A percentile compares a stretch with the other conserved stretches of the same genome.
Evolutionary conservation across 1,140 invertebrate species (phyloP).

Genomic region (Drosophila nebulosa): DNA sequence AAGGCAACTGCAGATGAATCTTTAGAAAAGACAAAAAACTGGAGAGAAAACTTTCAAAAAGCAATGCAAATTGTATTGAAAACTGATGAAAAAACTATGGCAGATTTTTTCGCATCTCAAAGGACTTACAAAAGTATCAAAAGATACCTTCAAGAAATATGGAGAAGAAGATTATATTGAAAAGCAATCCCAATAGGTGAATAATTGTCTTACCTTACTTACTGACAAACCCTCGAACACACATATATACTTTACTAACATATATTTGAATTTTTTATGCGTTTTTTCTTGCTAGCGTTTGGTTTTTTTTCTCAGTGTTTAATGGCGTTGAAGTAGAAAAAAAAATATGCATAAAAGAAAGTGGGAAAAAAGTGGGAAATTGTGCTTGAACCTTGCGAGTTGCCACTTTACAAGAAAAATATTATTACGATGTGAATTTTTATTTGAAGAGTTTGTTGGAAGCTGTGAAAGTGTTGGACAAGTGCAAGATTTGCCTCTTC

Average conservation of each 20-base stretch:
- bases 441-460: neutral
- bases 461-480: neutral
- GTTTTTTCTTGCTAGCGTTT: neutral
- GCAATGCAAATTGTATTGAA: too few relatives aligned
- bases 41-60: too few relatives aligned
- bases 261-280: conserved; percentile 11
- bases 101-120: too few relatives aligned
- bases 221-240: neutral
- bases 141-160: too few relatives aligned
- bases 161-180: too few relatives aligned
- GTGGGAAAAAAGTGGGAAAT: conserved; percentile 7
- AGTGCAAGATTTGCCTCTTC: neutral
- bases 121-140: too few relatives aligned
- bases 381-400: conserved; percentile 41
- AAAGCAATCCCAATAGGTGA: too few relatives aligned
- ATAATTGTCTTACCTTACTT: neutral
- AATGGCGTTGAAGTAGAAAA: conserved; percentile 51
- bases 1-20: too few relatives aligned
- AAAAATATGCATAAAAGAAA: conserved; percentile 11
- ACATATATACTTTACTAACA: too few relatives aligned
- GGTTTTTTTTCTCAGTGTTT: conserved; percentile 32
- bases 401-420: conserved; percentile 20
- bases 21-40: too few relatives aligned
- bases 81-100: too few relatives aligned
- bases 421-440: conserved; percentile 8